Percentiles rank a stretch among this genome's conserved stretches.
Conservation (phyloP, 2,888 invertebrate species). For the Pyrochroa serraticornis region DNA sequence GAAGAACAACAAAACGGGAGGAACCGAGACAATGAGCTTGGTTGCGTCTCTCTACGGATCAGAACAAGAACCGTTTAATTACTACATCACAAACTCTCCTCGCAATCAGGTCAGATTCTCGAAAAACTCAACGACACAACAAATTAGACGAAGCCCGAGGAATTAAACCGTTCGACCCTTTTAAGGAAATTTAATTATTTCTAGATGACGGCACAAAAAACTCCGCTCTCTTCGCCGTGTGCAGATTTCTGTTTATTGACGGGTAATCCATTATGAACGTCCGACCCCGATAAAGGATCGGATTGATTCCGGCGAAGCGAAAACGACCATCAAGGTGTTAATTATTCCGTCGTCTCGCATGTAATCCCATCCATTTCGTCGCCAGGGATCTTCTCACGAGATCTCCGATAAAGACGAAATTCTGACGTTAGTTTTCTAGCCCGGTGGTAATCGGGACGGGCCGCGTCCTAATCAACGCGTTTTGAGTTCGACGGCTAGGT, state of each 20-base stretch:
- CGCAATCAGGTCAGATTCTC: conserved; percentile 21
- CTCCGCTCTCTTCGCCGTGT: no score
- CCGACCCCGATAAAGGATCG: no score
- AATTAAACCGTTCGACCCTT: background rate
- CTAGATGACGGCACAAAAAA: no score
- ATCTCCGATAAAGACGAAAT: conserved; percentile 25
- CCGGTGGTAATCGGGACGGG: conserved; percentile 37
- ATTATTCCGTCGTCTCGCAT: conserved; percentile 9
- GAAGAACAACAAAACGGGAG: conserved; percentile 10
- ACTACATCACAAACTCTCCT: conserved; percentile 21
- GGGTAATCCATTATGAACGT: no score
- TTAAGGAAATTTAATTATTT: conserved; percentile 9
- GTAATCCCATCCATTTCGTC: conserved; percentile 18
- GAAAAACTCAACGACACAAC: conserved; percentile 19
- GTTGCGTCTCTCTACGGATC: background rate
- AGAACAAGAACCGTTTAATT: conserved; percentile 27
- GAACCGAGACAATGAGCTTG: conserved; percentile 2
- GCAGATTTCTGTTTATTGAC: no score
- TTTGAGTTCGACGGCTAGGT: conserved; percentile 37
- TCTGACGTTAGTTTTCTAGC: conserved; percentile 35
- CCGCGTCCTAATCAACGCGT: conserved; percentile 35
- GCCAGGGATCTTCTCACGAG: conserved; percentile 11
- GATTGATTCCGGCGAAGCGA: background rate
- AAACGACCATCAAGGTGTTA: conserved; percentile 11
- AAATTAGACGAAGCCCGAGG: conserved; percentile 10